These are phyloP conservation scores for Nyleta sp. DNA, from an alignment of 2,888 invertebrate species.

Conservation along the genomic window DNA sequence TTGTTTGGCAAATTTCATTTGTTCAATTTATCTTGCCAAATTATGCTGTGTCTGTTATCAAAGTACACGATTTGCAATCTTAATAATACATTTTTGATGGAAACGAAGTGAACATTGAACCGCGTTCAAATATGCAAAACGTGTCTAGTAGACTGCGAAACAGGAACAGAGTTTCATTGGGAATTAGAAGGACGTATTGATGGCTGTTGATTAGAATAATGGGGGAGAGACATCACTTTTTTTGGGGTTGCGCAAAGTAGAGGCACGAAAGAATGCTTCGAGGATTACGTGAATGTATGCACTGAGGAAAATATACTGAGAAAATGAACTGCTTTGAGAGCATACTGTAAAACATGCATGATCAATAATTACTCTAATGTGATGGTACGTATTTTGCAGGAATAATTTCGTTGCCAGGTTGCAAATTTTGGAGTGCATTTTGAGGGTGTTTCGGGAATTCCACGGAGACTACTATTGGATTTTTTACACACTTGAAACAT, in stretches of 20 bases:
- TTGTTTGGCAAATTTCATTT: too few species aligned
- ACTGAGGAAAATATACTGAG: conserved; percentile 4
- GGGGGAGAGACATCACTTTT: conserved; percentile 3
- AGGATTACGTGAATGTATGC: conserved; percentile 7
- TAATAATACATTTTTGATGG: too few species aligned
- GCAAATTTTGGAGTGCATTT: conserved; percentile 10
- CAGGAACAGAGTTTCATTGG: conserved; percentile 3
- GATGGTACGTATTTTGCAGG: conserved; percentile 12
- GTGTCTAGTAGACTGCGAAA: too few species aligned
- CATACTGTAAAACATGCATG: conserved; percentile 30
- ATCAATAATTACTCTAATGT: conserved; percentile 48
- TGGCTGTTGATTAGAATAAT: conserved; percentile 23
- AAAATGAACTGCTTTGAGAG: conserved; percentile 28
- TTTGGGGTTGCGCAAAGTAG: conserved; percentile 7
- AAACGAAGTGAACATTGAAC: too few species aligned
- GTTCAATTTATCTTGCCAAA: too few species aligned
- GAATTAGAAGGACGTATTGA: conserved; percentile 22
- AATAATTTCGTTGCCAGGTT: conserved; percentile 23
- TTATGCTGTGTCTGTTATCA: too few species aligned
- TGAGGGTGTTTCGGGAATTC: too few species aligned
- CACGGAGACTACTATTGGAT: not conserved
- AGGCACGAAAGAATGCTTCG: conserved; percentile 13
- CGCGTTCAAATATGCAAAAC: too few species aligned
- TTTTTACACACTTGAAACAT: not conserved
- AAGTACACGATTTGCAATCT: too few species aligned